phyloP scores from a whole-genome alignment of 2,113 vertebrate species.

The Gnathonemus longibarbis region DNA sequence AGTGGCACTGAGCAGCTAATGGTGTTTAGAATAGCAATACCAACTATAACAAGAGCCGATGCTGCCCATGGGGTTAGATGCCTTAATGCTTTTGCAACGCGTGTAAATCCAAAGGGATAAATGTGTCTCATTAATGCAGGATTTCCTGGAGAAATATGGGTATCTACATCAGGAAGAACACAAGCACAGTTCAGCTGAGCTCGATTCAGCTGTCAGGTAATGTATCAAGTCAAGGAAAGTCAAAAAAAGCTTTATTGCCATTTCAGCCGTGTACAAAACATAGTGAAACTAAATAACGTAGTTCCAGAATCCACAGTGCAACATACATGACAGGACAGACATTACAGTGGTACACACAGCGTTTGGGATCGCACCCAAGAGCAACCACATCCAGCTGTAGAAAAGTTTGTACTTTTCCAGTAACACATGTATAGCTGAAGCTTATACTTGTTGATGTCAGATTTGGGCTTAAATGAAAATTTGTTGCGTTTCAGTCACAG shows the following conservation, averaged over 20 bases:
- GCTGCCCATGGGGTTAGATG: background rate
- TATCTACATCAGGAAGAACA: conserved; percentile 20
- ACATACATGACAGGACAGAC: background rate
- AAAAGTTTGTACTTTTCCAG: background rate
- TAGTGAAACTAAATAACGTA: background rate
- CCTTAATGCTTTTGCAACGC: background rate
- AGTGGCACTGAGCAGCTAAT: background rate
- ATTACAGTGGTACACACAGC: background rate
- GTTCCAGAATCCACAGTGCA: background rate
- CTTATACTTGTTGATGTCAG: background rate
- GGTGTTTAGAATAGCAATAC: background rate
- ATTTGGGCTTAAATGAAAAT: background rate
- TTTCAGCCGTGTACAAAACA: background rate
- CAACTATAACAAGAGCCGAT: background rate
- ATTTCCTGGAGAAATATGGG: conserved; percentile 26
- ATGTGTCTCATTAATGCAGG: conserved; percentile 5
- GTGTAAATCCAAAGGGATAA: background rate
- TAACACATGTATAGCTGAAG: background rate
- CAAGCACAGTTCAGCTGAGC: conserved; percentile 18
- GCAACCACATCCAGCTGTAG: background rate
- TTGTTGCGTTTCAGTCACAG: background rate
- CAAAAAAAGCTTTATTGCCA: background rate
- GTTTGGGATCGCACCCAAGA: background rate
- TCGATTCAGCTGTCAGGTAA: conserved; percentile 24
- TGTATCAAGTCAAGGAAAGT: background rate